Evolutionary conservation across 2,888 invertebrate genomes (phyloP).

Genomic region (Furcula furcula): DNA sequence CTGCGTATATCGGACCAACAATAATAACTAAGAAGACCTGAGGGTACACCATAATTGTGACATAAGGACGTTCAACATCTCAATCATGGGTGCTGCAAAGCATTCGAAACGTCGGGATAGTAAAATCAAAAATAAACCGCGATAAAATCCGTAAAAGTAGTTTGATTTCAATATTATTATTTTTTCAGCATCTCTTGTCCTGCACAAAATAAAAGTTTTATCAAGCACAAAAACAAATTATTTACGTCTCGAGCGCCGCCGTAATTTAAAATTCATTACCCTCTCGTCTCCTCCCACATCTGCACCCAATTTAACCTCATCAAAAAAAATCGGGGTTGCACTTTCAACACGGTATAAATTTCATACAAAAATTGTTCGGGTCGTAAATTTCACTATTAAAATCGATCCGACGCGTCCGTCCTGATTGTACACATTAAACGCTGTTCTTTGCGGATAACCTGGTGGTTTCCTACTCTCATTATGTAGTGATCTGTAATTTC

Average conservation of each 20-base stretch:
- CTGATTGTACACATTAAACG: slow-evolving; percentile 35
- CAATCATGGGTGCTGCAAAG: too few species aligned
- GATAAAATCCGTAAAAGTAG: too few species aligned
- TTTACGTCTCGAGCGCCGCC: too few species aligned
- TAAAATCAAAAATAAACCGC: too few species aligned
- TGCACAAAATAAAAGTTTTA: not conserved
- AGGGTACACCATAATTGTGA: too few species aligned
- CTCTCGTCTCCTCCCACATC: not conserved
- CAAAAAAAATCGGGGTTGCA: slow-evolving; percentile 49
- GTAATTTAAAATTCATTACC: slow-evolving; percentile 1
- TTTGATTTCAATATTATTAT: too few species aligned
- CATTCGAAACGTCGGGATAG: too few species aligned
- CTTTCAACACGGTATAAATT: slow-evolving; percentile 53
- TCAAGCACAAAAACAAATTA: not conserved
- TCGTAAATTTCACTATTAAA: slow-evolving; percentile 44
- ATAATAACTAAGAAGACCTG: too few species aligned
- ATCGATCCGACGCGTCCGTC: slow-evolving; percentile 19
- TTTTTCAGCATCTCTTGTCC: too few species aligned
- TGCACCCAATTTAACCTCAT: slow-evolving; percentile 32
- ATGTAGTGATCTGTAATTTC: slow-evolving; percentile 45
- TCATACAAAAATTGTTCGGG: slow-evolving; percentile 52
- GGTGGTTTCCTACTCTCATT: slow-evolving; percentile 42
- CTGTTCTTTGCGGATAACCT: slow-evolving; percentile 30
- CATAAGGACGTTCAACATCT: too few species aligned
- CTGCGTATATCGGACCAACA: too few species aligned